Percentiles rank a stretch among this genome's conserved stretches.
phyloP scores from a whole-genome alignment of 1,140 invertebrate genomes.

The Dendrolimus punctatus region DNA sequence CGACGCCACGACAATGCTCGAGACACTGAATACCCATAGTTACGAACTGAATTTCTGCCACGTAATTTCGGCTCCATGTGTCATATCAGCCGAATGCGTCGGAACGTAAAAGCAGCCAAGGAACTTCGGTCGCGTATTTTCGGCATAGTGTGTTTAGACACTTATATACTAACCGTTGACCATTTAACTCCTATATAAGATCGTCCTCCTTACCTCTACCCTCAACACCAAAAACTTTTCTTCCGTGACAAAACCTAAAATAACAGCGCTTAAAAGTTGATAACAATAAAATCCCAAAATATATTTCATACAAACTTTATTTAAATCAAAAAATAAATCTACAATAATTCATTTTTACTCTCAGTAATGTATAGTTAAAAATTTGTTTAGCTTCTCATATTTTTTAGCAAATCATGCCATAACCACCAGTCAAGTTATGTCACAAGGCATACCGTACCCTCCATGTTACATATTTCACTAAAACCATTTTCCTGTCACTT shows the following conservation, averaged over 20 bases:
- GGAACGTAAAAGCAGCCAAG: too few species aligned
- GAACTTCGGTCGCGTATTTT: too few species aligned
- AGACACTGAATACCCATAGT: too few species aligned
- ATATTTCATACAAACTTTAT: conserved; percentile 69
- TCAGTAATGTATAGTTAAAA: conserved; percentile 51
- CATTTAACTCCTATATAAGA: too few species aligned
- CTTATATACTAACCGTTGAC: too few species aligned
- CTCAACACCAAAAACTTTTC: too few species aligned
- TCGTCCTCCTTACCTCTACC: too few species aligned
- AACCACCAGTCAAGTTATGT: conserved; percentile 16
- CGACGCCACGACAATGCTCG: too few species aligned
- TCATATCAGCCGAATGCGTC: too few species aligned
- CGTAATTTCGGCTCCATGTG: too few species aligned
- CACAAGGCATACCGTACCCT: conserved; percentile 42
- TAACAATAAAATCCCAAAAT: conserved; percentile 16
- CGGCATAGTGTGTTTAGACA: too few species aligned
- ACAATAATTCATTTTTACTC: conserved; percentile 60
- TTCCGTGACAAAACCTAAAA: background rate
- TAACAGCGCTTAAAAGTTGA: background rate
- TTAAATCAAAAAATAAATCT: conserved; percentile 72
- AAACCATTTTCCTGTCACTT: conserved; percentile 7
- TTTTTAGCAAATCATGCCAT: conserved; percentile 17
- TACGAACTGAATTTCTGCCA: too few species aligned
- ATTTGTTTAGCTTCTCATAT: conserved; percentile 51
- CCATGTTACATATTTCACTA: conserved; percentile 22